Conservation (phyloP, 2,113 vertebrate species). For the Apistogramma diplotaenia region DNA sequence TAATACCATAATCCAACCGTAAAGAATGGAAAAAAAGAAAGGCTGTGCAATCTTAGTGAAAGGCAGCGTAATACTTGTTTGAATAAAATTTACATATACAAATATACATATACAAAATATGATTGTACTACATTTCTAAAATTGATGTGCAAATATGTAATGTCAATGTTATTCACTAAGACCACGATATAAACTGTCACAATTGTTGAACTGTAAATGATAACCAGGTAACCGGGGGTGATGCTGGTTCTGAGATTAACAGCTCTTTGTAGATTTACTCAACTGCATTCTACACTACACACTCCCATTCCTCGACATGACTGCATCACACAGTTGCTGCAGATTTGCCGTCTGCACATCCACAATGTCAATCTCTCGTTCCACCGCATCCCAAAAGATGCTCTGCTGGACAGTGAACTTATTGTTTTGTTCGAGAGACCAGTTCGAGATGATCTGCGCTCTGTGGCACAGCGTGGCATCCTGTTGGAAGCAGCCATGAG, state of each 20-base stretch:
- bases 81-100: not conserved
- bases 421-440: not conserved
- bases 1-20: not conserved
- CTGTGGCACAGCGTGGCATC: not conserved
- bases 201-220: not conserved
- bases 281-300: not conserved
- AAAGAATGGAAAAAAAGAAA: not conserved
- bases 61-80: not conserved
- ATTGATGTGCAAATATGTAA: not conserved
- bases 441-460: not conserved
- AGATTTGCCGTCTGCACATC: not conserved
- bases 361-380: not conserved
- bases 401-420: not conserved
- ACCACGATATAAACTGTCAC: rapidly evolving
- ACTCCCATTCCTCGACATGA: not conserved
- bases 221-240: not conserved
- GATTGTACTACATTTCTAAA: not conserved
- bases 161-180: not conserved
- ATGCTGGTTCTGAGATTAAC: not conserved
- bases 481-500: not conserved
- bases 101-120: not conserved
- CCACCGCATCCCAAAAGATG: not conserved
- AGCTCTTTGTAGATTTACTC: not conserved
- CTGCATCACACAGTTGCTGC: not conserved
- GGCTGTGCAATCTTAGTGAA: not conserved